Percentiles rank a stretch among this genome's conserved stretches.
Evolutionary conservation across 1,140 invertebrate species (phyloP).

Genomic region (Samia ricini): DNA sequence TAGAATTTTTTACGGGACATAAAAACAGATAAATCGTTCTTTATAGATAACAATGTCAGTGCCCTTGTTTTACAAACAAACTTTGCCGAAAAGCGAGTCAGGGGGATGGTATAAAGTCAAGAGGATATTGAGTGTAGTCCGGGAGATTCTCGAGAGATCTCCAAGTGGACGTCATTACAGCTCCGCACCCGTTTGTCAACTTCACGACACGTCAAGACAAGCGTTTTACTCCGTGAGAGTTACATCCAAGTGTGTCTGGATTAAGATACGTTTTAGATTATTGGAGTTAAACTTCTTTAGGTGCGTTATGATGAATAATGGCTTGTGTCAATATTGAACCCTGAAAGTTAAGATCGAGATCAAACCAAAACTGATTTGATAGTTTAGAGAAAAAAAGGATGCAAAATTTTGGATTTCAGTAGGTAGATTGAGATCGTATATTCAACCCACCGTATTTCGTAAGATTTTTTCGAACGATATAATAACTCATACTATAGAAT

Average conservation of each 20-base stretch:
- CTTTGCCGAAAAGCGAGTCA: neutral
- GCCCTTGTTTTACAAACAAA: neutral
- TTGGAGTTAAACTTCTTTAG: no score
- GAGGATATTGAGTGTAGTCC: neutral
- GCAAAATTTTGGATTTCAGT: no score
- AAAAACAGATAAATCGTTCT: neutral
- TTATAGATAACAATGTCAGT: neutral
- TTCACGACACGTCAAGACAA: neutral
- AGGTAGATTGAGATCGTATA: no score
- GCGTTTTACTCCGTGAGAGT: neutral
- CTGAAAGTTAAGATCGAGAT: no score
- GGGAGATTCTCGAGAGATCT: neutral
- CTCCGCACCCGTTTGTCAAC: neutral
- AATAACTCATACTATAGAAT: no score
- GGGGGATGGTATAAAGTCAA: neutral
- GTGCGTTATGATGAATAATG: no score
- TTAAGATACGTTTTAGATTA: neutral
- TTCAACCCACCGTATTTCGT: no score
- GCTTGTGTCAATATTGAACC: no score
- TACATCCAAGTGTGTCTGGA: neutral
- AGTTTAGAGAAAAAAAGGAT: no score
- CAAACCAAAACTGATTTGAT: no score
- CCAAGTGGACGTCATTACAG: neutral
- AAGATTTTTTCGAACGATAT: no score
- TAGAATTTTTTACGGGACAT: no score